Evolutionary conservation across 2,797 vertebrate genomes (phyloP).

Genomic region (Trichosurus vulpecula): DNA sequence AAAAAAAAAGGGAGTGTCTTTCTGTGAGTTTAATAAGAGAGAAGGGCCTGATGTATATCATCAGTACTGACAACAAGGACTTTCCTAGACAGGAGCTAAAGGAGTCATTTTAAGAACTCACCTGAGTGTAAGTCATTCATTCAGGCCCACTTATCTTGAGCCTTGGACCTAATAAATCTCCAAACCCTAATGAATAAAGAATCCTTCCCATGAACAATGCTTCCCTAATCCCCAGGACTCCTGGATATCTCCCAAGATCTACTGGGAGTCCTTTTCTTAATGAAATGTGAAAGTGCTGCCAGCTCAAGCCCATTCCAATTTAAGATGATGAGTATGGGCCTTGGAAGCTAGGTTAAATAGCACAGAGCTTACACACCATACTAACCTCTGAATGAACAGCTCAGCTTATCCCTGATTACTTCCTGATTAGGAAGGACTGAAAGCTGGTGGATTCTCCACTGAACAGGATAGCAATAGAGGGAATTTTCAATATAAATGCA

Average conservation of each 20-base stretch:
- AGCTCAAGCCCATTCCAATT: neutral
- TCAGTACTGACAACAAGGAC: neutral
- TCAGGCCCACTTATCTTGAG: slow-evolving; percentile 4
- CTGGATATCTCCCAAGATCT: neutral
- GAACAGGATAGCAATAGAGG: neutral
- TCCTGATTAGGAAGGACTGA: neutral
- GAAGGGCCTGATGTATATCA: slow-evolving; percentile 11
- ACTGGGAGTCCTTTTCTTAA: slow-evolving; percentile 14
- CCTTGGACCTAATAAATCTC: slow-evolving; percentile 16
- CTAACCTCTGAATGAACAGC: slow-evolving; percentile 6
- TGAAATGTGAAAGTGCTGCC: slow-evolving; percentile 7
- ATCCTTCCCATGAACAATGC: neutral
- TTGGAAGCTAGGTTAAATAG: neutral
- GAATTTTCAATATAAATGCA: neutral
- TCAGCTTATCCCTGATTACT: neutral
- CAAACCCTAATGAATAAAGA: neutral
- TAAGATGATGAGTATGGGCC: neutral
- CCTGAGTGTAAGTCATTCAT: slow-evolving; percentile 22
- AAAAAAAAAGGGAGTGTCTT: neutral
- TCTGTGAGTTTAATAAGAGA: slow-evolving; percentile 7
- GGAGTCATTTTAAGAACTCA: slow-evolving; percentile 8
- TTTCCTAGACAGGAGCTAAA: slow-evolving; percentile 43
- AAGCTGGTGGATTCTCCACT: neutral
- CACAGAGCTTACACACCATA: neutral
- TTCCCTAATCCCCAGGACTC: neutral